Evolutionary conservation across 37 sponge, comb jelly and placozoan genomes (phyloP), one percentile per base, ranked within the genome.

Genomic region (Theonella swinhoei): DNA sequence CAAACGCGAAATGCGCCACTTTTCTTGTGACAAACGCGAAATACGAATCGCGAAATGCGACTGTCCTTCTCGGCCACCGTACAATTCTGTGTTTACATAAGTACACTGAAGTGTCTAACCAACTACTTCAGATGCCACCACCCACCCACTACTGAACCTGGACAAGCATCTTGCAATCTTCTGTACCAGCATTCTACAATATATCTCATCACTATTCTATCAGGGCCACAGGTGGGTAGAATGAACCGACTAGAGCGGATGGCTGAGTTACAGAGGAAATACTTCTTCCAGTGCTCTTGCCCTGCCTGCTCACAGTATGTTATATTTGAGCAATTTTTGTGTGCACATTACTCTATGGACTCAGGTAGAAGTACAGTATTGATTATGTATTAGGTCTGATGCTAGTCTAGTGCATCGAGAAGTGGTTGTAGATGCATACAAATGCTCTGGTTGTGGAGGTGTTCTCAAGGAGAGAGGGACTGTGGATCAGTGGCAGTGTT

Each of bases 261-360:
- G 67, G 64, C 26, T 19, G 54, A 59, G 59, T 64, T 89, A 71
- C 59, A 58, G 28, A 60, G 59, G 40, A 68, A 86, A 65, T 90
- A 80, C 71, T 90, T 71, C 70, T 90, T 90, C 64, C 76, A 85
- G 42, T 90, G 91, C 63, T 22, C 17, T 34, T 90, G 91, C 73
- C 32, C 38, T 23, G 87, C 91, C 2, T 90, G 91, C 54, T n/a
- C 40, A 42, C 47, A 68, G 84, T 84, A 41, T 38, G 75, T 71
- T 47, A 14, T 7, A 7, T 47, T n/a, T n/a, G n/a, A n/a, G n/a
- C n/a, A n/a, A n/a, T n/a, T n/a, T n/a, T n/a, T n/a, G n/a, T n/a
- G n/a, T n/a, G n/a, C n/a, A n/a, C n/a, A n/a, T n/a, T n/a, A n/a
- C n/a, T n/a, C n/a, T n/a, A n/a, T n/a, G n/a, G n/a, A n/a, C n/a